Percentiles rank a stretch among this genome's conserved stretches.
These are phyloP conservation scores for Bombus terrestris DNA, from an alignment of 1,140 invertebrate species.

Conservation along the genomic window DNA sequence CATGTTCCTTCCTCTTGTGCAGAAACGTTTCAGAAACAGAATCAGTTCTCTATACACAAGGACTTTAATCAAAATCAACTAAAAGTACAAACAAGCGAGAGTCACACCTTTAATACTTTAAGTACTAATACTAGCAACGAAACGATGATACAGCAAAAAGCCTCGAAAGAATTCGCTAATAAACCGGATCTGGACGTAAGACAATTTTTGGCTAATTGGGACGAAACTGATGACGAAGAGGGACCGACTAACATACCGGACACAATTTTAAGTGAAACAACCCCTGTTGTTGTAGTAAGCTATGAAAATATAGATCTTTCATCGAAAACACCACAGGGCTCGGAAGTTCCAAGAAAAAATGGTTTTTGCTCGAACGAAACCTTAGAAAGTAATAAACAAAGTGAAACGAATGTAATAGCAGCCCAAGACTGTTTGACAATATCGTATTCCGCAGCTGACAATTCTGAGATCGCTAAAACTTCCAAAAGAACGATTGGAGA, in stretches of 20 bases:
- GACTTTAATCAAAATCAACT: slow-evolving; percentile 51
- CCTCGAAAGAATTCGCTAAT: slow-evolving; percentile 75
- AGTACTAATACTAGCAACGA: slow-evolving; percentile 17
- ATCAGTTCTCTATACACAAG: slow-evolving; percentile 37
- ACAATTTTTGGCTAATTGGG: slow-evolving; percentile 82
- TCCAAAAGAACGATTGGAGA: slow-evolving; percentile 40
- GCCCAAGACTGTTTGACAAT: slow-evolving; percentile 41
- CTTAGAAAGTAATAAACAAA: slow-evolving; percentile 33
- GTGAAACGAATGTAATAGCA: slow-evolving; percentile 3
- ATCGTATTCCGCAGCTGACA: slow-evolving; percentile 36
- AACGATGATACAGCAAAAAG: slow-evolving; percentile 52
- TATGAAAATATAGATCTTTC: slow-evolving; percentile 72
- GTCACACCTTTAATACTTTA: slow-evolving; percentile 26
- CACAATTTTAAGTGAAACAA: slow-evolving; percentile 63
- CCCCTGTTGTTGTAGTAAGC: slow-evolving; percentile 70
- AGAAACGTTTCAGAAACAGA: slow-evolving; percentile 43
- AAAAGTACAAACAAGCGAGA: slow-evolving; percentile 41
- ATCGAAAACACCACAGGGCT: slow-evolving; percentile 52
- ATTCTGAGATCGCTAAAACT: slow-evolving; percentile 35
- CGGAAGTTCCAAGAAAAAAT: slow-evolving; percentile 4
- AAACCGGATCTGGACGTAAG: slow-evolving; percentile 80
- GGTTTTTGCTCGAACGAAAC: slow-evolving; percentile 22
- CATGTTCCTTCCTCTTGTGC: slow-evolving; percentile 14
- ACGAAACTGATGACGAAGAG: slow-evolving; percentile 80
- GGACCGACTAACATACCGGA: slow-evolving; percentile 61